These are phyloP conservation scores for Apotomis betuletana DNA, from an alignment of 2,888 invertebrate species.

Conservation along the genomic window DNA sequence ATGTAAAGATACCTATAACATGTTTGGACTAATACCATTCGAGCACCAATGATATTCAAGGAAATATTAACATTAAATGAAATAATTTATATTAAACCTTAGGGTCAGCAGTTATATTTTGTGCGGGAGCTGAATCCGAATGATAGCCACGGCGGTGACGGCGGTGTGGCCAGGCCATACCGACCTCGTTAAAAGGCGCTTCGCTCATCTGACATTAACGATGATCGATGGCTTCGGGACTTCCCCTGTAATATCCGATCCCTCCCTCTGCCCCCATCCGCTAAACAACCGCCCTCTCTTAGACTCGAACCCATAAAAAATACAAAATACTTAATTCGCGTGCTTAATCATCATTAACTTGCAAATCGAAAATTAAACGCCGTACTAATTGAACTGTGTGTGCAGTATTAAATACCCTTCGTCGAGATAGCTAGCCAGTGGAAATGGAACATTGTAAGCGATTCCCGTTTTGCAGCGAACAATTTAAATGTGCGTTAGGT, in stretches of 20 bases:
- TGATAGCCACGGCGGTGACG: conserved; percentile 49
- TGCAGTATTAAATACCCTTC: conserved; percentile 11
- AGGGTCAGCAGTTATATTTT: conserved; percentile 13
- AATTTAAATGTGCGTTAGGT: conserved; percentile 6
- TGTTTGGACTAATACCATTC: no score
- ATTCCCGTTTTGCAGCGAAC: conserved; percentile 7
- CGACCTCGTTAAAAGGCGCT: conserved; percentile 71
- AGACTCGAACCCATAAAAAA: conserved; percentile 39
- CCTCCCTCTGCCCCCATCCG: conserved; percentile 49
- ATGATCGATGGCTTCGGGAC: conserved; percentile 73
- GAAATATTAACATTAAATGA: no score
- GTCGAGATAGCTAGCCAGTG: background rate
- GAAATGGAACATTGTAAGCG: conserved; percentile 6
- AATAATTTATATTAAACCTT: no score
- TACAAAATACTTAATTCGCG: conserved; percentile 43
- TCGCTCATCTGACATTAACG: conserved; percentile 73
- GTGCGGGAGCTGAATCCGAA: conserved; percentile 27
- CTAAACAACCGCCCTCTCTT: conserved; percentile 50
- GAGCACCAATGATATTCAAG: no score
- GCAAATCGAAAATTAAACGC: conserved; percentile 20
- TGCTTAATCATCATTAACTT: conserved; percentile 38
- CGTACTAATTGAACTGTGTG: conserved; percentile 23
- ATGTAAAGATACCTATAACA: no score
- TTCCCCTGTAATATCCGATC: conserved; percentile 75
- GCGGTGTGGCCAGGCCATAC: conserved; percentile 52